phyloP scores from a whole-genome alignment of 2,888 invertebrate species.

The Ophion obscuratus region DNA sequence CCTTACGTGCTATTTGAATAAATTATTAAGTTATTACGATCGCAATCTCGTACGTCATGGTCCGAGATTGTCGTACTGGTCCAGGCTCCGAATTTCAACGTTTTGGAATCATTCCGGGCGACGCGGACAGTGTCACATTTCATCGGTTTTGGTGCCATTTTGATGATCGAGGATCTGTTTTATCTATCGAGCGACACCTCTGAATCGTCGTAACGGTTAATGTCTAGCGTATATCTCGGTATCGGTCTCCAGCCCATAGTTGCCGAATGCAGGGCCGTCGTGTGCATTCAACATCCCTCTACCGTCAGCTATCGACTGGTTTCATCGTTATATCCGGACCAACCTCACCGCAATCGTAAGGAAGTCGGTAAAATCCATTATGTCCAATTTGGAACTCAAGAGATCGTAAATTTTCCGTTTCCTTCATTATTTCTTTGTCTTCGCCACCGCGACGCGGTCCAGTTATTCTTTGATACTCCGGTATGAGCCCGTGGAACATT shows the following conservation, averaged over 20 bases:
- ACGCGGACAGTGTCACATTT: not conserved
- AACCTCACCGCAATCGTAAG: not conserved
- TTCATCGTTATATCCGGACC: not conserved
- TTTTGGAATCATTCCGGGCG: not conserved
- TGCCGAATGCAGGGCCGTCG: not conserved
- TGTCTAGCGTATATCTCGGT: not conserved
- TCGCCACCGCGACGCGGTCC: not conserved
- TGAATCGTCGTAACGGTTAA: not conserved
- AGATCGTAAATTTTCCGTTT: not conserved
- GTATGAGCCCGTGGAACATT: not conserved
- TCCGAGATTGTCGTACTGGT: slow-evolving; percentile 40
- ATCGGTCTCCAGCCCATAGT: not conserved
- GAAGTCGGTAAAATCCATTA: not conserved
- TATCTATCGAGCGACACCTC: not conserved
- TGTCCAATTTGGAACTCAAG: not conserved
- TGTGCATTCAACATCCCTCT: not conserved
- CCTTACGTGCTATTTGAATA: slow-evolving; percentile 18
- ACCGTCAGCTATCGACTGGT: not conserved
- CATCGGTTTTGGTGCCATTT: not conserved
- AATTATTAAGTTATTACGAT: slow-evolving; percentile 23
- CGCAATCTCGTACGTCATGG: slow-evolving; percentile 57
- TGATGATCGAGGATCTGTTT: not conserved
- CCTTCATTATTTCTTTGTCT: not conserved
- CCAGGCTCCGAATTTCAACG: not conserved
- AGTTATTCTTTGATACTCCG: not conserved